Percentiles rank a stretch among this genome's conserved stretches.
phyloP scores from a whole-genome alignment of 1,140 invertebrate genomes.

The Monomorium pharaonis region DNA sequence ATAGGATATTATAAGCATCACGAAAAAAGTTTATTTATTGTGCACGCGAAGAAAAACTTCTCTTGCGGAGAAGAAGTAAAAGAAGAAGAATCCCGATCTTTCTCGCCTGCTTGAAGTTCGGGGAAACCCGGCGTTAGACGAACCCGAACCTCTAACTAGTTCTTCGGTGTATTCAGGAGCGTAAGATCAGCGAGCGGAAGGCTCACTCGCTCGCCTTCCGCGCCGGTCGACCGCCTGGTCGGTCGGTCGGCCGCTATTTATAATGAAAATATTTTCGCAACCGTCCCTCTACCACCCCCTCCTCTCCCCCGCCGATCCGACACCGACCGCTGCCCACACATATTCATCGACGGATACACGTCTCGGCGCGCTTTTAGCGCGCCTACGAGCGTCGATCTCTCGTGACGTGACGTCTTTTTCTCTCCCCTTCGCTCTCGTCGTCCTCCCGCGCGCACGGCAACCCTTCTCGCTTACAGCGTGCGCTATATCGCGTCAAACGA shows the following conservation, averaged over 20 bases:
- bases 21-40: neutral
- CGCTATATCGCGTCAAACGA: neutral
- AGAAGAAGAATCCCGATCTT: neutral
- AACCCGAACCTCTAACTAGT: neutral
- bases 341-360: constrained; percentile 73
- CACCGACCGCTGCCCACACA: constrained; percentile 70
- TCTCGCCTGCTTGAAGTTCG: neutral
- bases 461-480: neutral
- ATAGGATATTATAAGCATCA: neutral
- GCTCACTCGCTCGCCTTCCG: constrained; percentile 34
- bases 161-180: constrained; percentile 34
- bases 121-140: neutral
- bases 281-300: neutral
- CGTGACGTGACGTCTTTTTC: constrained; percentile 44
- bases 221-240: neutral
- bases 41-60: too few species aligned
- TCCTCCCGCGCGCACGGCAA: neutral
- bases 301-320: constrained; percentile 1
- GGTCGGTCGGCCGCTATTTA: constrained; percentile 79
- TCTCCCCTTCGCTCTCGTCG: constrained; percentile 22
- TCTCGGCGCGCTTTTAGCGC: constrained; percentile 66
- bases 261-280: constrained; percentile 83
- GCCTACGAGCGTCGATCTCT: constrained; percentile 70
- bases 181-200: constrained; percentile 47
- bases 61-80: neutral